These are phyloP conservation scores for Anolis sagrei DNA, from an alignment of 2,113 vertebrate species.

Conservation along the genomic window DNA sequence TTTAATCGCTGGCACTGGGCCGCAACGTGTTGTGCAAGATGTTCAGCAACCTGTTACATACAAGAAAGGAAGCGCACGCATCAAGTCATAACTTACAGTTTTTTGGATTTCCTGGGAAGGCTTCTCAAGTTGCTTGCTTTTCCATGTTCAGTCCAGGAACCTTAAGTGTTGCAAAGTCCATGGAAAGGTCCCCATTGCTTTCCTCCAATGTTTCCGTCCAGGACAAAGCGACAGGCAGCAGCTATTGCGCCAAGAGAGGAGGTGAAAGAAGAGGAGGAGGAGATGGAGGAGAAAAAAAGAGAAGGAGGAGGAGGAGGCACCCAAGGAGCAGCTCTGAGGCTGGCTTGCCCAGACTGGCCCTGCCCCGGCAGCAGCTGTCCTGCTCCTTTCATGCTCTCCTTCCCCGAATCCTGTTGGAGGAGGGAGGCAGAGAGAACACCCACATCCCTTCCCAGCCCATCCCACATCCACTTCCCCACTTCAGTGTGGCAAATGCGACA, in stretches of 20 bases:
- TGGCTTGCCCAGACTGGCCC: constrained; percentile 3
- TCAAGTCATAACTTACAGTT: no score
- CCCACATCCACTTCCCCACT: not conserved
- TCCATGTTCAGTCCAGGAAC: not conserved
- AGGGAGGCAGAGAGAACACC: no score
- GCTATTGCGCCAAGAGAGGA: not conserved
- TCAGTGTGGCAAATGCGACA: not conserved
- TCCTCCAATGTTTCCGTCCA: not conserved
- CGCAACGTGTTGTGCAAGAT: not conserved
- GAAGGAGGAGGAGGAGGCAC: not conserved
- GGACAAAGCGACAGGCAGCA: not conserved
- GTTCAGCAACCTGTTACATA: not conserved
- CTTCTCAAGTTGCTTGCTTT: not conserved
- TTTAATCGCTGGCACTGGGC: not conserved
- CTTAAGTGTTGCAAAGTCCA: not conserved
- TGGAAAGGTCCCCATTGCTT: no score
- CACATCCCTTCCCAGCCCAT: not conserved
- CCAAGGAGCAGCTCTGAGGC: not conserved
- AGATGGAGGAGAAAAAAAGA: not conserved
- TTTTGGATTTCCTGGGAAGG: not conserved
- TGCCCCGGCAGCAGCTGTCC: not conserved
- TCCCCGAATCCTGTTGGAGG: not conserved
- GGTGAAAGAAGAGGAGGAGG: not conserved
- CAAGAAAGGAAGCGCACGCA: not conserved
- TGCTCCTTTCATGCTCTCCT: not conserved